phyloP scores from a whole-genome alignment of 2,888 invertebrate species.

The Sminthurides aquaticus region DNA sequence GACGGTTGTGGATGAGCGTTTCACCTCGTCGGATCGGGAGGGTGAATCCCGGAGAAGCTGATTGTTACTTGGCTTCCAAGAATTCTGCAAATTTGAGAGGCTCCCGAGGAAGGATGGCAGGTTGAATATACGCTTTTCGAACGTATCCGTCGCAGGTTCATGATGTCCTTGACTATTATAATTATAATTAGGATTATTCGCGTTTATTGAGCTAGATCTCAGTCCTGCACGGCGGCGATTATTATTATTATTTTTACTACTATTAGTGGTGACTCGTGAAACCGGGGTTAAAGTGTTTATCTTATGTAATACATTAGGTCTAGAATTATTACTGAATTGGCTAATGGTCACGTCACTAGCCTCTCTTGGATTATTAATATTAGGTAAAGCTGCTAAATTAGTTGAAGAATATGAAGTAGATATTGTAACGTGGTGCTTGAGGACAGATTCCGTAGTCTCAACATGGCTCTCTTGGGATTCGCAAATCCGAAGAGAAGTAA shows the following conservation, averaged over 20 bases:
- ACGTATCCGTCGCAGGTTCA: background rate
- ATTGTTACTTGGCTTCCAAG: background rate
- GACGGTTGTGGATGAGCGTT: background rate
- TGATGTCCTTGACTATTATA: background rate
- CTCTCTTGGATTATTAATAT: background rate
- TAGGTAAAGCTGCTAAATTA: constrained; percentile 8
- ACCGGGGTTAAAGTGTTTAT: background rate
- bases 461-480: background rate
- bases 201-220: background rate
- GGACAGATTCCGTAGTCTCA: background rate
- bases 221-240: background rate
- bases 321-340: background rate
- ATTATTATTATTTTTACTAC: background rate
- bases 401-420: constrained; percentile 19
- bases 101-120: background rate
- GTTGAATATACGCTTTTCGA: constrained; percentile 1
- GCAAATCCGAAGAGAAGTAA: background rate
- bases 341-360: background rate
- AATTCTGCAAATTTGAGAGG: background rate
- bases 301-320: background rate
- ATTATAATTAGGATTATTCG: background rate
- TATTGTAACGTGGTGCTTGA: constrained; percentile 7
- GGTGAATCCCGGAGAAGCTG: too few relatives aligned
- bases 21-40: background rate
- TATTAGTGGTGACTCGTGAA: background rate